Conservation (phyloP, 2,888 invertebrate genomes). For the Philaethria dido region DNA sequence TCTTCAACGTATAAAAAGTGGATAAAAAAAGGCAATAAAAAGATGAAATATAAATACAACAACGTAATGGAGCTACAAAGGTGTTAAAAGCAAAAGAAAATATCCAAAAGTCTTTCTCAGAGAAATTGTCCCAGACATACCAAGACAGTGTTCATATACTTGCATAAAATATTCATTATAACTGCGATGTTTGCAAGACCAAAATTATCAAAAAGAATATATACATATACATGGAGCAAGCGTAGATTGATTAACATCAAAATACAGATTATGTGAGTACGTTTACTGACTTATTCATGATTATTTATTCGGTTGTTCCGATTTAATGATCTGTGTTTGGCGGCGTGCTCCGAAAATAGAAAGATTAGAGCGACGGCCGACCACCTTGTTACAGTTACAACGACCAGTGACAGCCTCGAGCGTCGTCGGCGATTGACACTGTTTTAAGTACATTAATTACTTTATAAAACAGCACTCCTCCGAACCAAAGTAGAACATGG, state of each 20-base stretch:
- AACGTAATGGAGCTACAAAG: no score
- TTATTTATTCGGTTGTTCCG: slow-evolving; percentile 59
- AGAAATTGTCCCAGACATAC: no score
- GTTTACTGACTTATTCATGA: slow-evolving; percentile 54
- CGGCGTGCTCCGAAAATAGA: slow-evolving; percentile 58
- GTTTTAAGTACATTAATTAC: slow-evolving; percentile 36
- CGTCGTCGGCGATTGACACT: slow-evolving; percentile 40
- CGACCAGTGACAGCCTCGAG: slow-evolving; percentile 46
- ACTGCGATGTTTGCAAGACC: no score
- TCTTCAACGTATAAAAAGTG: no score
- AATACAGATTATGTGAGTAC: slow-evolving; percentile 55
- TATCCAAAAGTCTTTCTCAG: no score
- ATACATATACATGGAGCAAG: no score
- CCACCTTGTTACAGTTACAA: slow-evolving; percentile 66
- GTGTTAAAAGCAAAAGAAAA: no score
- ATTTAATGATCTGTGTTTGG: slow-evolving; percentile 53
- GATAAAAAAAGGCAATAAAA: no score
- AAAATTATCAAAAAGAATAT: no score
- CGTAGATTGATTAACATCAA: slow-evolving; percentile 61
- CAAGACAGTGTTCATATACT: no score
- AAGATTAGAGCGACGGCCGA: slow-evolving; percentile 58
- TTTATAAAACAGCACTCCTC: slow-evolving; percentile 30
- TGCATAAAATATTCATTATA: no score
- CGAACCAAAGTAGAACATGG: slow-evolving; percentile 25
- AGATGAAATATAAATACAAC: no score